Base-by-base conservation (phyloP, 2,113 vertebrate genomes). In the Solea senegalensis region DNA sequence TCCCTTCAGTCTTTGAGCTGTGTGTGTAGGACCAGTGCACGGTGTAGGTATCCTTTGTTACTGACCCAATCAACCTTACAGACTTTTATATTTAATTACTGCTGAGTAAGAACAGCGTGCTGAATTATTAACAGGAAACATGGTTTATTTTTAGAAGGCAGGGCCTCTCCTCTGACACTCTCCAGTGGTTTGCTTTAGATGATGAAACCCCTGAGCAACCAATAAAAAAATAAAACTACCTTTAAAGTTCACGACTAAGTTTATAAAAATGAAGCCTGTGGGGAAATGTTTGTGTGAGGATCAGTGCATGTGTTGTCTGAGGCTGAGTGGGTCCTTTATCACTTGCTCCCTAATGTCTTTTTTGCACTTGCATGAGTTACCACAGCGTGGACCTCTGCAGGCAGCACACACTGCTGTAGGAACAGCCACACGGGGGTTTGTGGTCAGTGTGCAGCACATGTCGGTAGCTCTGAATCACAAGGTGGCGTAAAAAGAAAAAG, bases 41-140 rank as follows among this genome's bases (percentile, higher is more conserved):
- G 77, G 82, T 79, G 86, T 79, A 53, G 81, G 67, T 78, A 78
- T 80, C 78, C 78, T 87, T 88, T 92, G 85, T 87, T 79, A 83
- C 75, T 84, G 90, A 93, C 87, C 89, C 89, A 89, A 92, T 93
- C 91, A 92, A 88, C 86, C 89, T 88, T 83, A 82, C 86, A 88
- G 84, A 90, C 84, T 89, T 90, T 91, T 89, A 88, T 90, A 89
- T 92, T 92, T 92, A 88, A 91, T 93, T 91, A 92, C 89, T 84
- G 86, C 88, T 89, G 90, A 92, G 86, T 90, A 88, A 89, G 86
- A 88, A 88, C 74, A 86, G 76, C 13, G 26, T 7, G 10, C 75
- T 92, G 83, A 90, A 92, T 92, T 92, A 93, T 92, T 92, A 89
- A 93, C 89, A 80, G 72, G 83, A 91, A 90, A 86, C 70, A 0